Base-by-base conservation (phyloP, 1,140 invertebrate genomes). In the Bombyx mandarina region DNA sequence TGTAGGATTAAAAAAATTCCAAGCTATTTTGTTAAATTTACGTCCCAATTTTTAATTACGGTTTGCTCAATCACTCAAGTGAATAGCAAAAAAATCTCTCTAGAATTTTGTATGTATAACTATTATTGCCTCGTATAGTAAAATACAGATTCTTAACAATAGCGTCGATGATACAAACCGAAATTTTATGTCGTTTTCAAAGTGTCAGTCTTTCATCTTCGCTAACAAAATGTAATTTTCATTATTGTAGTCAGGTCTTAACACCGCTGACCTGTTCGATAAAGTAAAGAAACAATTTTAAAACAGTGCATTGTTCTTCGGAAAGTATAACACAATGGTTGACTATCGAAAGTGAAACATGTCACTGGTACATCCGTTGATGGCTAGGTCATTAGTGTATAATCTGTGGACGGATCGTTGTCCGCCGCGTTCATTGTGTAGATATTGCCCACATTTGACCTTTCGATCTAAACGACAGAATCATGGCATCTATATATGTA, bases 51-150 rank as follows among this genome's bases (percentile, higher is more conserved):
- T 68, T 66, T 60, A 64, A 65, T 64, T 63, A 68, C 67, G 69
- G 57, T 67, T 75, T 72, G 70, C 69, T 75, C 70, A 75, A 71
- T 72, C 54, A 57, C 71, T 72, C 56, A 57, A 65, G 65, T 65
- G 61, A 67, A 45, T 51, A 66, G 57, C 52, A 68, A 61, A 61
- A 22, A 18, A 51, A 22, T 7, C 6, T 9, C n/a, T 12, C n/a
- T 9, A 51, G n/a, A 51, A 7, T 9, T 5, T 1, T n/a, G 9
- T 51, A 12, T 12, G 10, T 51, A 3, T 47, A 47, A 7, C 7
- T 10, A 8, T 10, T 47, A 12, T 47, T 3, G n/a, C 45, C n/a
- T 10, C n/a, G 45, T 47, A 47, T 47, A 47, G n/a, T 47, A 47
- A 2, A 47, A 7, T 46, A 9, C 45, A 46, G 6, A 45, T 45